Percentiles rank a stretch among this genome's conserved stretches.
phyloP scores from a whole-genome alignment of 2,113 vertebrate genomes.

The Candoia aspera region DNA sequence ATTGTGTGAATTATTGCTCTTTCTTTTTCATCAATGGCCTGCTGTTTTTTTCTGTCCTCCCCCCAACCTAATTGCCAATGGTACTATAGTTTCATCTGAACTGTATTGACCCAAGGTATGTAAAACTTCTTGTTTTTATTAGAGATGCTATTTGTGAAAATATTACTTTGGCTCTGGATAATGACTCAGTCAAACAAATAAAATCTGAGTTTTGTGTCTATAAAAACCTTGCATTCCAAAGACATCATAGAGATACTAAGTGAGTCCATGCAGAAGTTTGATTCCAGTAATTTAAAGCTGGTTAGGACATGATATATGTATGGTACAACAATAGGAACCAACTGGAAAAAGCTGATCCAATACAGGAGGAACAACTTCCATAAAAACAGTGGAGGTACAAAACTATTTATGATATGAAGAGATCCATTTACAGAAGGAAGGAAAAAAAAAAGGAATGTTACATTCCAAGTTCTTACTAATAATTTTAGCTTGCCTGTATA shows the following conservation, averaged over 20 bases:
- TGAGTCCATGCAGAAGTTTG: constrained; percentile 11
- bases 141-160: constrained; percentile 61
- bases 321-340: not conserved
- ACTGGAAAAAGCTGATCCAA: not conserved
- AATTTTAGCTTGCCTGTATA: not conserved
- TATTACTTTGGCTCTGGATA: constrained; percentile 46
- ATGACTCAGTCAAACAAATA: constrained; percentile 47
- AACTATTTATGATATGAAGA: not conserved
- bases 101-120: constrained; percentile 41
- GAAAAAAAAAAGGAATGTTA: not conserved
- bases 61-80: constrained; percentile 6
- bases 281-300: constrained; percentile 28
- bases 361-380: not conserved
- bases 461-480: not conserved
- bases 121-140: constrained; percentile 61
- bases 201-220: constrained; percentile 39
- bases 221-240: constrained; percentile 46
- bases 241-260: constrained; percentile 20
- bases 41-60: no score
- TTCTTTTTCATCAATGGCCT: constrained; percentile 2
- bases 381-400: not conserved
- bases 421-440: not conserved
- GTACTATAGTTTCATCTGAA: constrained; percentile 48
- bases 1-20: not conserved
- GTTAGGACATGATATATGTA: constrained; percentile 5